phyloP scores from a whole-genome alignment of 2,888 invertebrate species.

The Dicycla oo region DNA sequence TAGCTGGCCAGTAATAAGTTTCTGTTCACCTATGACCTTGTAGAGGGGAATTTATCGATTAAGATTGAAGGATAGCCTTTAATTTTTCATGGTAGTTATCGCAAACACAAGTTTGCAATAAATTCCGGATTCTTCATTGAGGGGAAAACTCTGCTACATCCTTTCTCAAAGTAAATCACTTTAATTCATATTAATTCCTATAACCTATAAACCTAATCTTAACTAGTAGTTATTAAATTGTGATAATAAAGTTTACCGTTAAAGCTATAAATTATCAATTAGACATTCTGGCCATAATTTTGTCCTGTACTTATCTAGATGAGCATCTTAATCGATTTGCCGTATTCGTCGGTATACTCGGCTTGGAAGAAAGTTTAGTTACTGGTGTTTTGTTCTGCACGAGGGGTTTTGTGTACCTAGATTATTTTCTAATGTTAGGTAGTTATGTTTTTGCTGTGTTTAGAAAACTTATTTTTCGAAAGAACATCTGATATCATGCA shows the following conservation, averaged over 20 bases:
- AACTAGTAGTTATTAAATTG: slow-evolving; percentile 42
- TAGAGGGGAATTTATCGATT: slow-evolving; percentile 40
- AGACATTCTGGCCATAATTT: slow-evolving; percentile 57
- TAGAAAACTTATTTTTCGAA: not conserved
- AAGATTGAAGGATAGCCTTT: slow-evolving; percentile 33
- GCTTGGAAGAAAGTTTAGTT: slow-evolving; percentile 33
- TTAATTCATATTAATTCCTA: not conserved
- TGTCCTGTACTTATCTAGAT: slow-evolving; percentile 71
- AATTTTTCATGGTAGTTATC: slow-evolving; percentile 23
- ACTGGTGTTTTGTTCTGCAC: slow-evolving; percentile 29
- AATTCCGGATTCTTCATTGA: not conserved
- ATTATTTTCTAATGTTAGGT: slow-evolving; percentile 20
- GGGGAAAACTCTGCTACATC: not conserved
- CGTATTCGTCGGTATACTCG: slow-evolving; percentile 42
- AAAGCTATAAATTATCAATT: slow-evolving; percentile 64
- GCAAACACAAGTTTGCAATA: no score
- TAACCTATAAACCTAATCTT: slow-evolving; percentile 29
- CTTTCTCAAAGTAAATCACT: slow-evolving; percentile 15
- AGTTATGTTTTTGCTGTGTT: slow-evolving; percentile 10
- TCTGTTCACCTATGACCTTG: slow-evolving; percentile 40
- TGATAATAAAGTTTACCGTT: slow-evolving; percentile 52
- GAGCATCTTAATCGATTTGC: slow-evolving; percentile 78
- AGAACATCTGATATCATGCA: not conserved
- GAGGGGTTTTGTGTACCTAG: slow-evolving; percentile 21
- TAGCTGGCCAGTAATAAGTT: slow-evolving; percentile 36